These are phyloP conservation scores for Delphinus delphis DNA, from an alignment of 2,113 vertebrate species.

Conservation along the genomic window DNA sequence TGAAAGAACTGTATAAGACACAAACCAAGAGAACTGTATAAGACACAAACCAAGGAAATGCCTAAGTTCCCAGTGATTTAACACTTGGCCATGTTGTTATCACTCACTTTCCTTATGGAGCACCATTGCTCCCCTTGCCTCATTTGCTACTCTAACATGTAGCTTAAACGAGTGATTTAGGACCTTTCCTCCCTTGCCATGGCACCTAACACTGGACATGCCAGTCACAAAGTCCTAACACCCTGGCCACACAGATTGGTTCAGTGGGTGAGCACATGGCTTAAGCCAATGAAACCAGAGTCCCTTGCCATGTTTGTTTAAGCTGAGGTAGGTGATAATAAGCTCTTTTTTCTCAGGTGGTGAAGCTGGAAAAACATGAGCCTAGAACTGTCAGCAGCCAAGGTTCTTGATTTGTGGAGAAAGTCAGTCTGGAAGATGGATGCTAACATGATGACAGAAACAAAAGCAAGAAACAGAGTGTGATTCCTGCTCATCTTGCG, in stretches of 20 bases:
- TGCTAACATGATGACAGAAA: not conserved
- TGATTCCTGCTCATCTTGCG: not conserved
- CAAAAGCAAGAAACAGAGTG: not conserved
- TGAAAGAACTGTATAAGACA: not conserved
- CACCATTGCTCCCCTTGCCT: not conserved
- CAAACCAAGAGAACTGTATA: not conserved
- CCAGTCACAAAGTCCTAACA: not conserved
- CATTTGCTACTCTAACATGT: not conserved
- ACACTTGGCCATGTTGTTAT: not conserved
- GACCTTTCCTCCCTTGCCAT: not conserved
- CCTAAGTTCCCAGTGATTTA: not conserved
- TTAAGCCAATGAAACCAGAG: not conserved
- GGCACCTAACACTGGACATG: not conserved
- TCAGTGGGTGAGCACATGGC: not conserved
- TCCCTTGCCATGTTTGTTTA: not conserved
- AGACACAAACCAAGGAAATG: not conserved
- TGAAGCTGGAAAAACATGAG: not conserved
- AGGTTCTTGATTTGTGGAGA: not conserved
- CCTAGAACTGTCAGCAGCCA: not conserved
- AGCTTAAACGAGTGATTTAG: not conserved
- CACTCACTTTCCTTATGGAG: not conserved
- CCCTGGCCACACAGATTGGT: not conserved
- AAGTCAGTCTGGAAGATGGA: not conserved
- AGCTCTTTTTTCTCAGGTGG: not conserved
- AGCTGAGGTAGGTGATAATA: not conserved